Percentiles rank a stretch among this genome's conserved stretches.
Evolutionary conservation across 2,797 vertebrate genomes (phyloP).

Genomic region (Anas bernieri): DNA sequence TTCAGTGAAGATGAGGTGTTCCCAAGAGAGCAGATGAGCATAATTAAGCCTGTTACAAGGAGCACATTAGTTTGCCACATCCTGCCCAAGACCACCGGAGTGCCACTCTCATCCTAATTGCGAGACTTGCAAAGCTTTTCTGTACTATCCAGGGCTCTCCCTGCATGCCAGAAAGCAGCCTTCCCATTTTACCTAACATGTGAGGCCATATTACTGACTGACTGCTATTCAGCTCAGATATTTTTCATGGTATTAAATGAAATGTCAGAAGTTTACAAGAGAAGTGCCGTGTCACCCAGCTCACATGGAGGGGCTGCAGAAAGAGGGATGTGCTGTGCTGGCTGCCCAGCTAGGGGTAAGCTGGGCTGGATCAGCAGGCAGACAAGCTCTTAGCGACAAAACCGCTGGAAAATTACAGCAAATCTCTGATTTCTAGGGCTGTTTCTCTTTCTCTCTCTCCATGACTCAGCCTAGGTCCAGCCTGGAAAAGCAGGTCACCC

Average conservation of each 20-base stretch:
- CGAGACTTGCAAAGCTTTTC: slow-evolving; percentile 86
- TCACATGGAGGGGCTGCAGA: neutral
- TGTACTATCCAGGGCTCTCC: slow-evolving; percentile 73
- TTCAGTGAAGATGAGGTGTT: slow-evolving; percentile 95
- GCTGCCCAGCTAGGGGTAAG: neutral
- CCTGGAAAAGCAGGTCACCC: neutral
- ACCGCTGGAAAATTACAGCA: neutral
- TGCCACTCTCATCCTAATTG: slow-evolving; percentile 92
- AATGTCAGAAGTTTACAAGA: slow-evolving; percentile 71
- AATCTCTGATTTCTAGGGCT: neutral
- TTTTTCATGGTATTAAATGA: slow-evolving; percentile 57
- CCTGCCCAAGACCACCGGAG: slow-evolving; percentile 85
- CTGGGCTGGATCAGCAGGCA: neutral
- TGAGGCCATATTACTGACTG: neutral
- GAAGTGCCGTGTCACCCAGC: slow-evolving; percentile 1
- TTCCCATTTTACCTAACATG: neutral
- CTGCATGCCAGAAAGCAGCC: slow-evolving; percentile 45
- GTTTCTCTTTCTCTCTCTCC: neutral
- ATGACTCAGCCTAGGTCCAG: neutral
- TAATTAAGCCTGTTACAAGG: slow-evolving; percentile 88
- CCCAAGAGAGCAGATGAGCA: slow-evolving; percentile 87
- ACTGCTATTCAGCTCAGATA: slow-evolving; percentile 22
- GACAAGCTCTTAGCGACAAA: neutral
- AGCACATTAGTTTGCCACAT: slow-evolving; percentile 89
- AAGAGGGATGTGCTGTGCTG: neutral